Conservation (phyloP, 92 coral and sea anemone species). For the Zoanthus sociatus region DNA sequence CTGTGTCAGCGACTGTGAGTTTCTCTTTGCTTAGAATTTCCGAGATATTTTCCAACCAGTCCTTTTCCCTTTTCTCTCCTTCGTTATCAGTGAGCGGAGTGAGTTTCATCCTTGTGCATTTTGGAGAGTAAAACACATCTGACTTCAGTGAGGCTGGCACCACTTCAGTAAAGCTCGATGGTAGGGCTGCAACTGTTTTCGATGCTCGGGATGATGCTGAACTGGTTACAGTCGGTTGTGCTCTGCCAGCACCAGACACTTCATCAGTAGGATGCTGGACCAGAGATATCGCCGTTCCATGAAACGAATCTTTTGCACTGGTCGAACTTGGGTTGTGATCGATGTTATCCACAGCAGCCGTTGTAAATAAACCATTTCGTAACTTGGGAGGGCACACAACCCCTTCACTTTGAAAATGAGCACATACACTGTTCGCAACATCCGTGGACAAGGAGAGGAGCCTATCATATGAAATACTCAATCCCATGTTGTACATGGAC, state of each 20-base stretch:
- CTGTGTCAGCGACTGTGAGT: background rate
- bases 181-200: conserved; percentile 52
- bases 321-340: conserved; percentile 61
- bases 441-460: conserved; percentile 36
- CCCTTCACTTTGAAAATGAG: conserved; percentile 39
- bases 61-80: conserved; percentile 22
- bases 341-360: conserved; percentile 55
- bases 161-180: conserved; percentile 39
- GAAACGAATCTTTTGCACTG: conserved; percentile 36
- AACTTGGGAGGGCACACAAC: conserved; percentile 51
- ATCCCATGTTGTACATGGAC: conserved; percentile 14
- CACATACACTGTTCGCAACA: conserved; percentile 23
- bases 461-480: conserved; percentile 16
- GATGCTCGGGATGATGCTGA: background rate
- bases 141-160: conserved; percentile 6
- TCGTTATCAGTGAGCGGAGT: conserved; percentile 1
- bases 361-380: conserved; percentile 39
- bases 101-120: conserved; percentile 8
- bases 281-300: conserved; percentile 53
- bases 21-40: conserved; percentile 25
- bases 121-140: conserved; percentile 8
- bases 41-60: conserved; percentile 41
- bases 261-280: conserved; percentile 57
- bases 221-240: conserved; percentile 1
- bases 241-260: conserved; percentile 15